Evolutionary conservation across 2,888 invertebrate genomes (phyloP), one percentile per base, ranked within the genome.

Genomic region (Cryptocheilus praepositus): DNA sequence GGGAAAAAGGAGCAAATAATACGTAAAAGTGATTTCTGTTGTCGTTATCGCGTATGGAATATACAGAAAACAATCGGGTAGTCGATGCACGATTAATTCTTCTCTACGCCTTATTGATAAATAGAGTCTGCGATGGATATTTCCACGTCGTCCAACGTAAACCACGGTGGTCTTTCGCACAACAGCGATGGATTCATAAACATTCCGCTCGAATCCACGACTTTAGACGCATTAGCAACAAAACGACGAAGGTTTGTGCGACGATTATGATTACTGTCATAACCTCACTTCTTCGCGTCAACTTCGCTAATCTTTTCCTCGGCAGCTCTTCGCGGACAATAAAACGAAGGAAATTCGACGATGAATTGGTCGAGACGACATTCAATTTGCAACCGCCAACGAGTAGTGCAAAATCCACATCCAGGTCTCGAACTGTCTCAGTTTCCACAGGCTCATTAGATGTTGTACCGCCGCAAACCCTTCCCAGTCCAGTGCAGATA

Each of bases 281-380:
- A 25, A 25, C 25, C 25, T 25, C n/a, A 45, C 5, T 49, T 16
- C 15, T 18, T 49, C 49, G n/a, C 16, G 16, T 16, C 25, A 16
- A 53, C 45, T 16, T 21, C 11, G 8, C 25, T 46, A 11, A 51
- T 18, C 28, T 19, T 16, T 18, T n/a, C 46, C 19, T 49, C 11
- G n/a, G 21, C 85, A 96, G 97, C 88, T 98, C 98, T 13, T 96
- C 96, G 28, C 92, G 98, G 67, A 98, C 98, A 0, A 98, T 98
- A 81, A 98, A 98, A 89, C 92, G 98, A 0, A 94, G 96, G 82
- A 95, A 98, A 81, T 98, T 98, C 89, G 98, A 98, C 86, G 98
- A 98, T 91, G 98, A 99, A 89, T 90, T 98, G 66, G 98, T 98
- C 0, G 98, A 98, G 81, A 89, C 88, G 8, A 89, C 88, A 2